Percentiles rank a stretch among this genome's conserved stretches.
phyloP scores from a whole-genome alignment of 35 echinoderm and acorn worm species.

The Lytechinus variegatus region DNA sequence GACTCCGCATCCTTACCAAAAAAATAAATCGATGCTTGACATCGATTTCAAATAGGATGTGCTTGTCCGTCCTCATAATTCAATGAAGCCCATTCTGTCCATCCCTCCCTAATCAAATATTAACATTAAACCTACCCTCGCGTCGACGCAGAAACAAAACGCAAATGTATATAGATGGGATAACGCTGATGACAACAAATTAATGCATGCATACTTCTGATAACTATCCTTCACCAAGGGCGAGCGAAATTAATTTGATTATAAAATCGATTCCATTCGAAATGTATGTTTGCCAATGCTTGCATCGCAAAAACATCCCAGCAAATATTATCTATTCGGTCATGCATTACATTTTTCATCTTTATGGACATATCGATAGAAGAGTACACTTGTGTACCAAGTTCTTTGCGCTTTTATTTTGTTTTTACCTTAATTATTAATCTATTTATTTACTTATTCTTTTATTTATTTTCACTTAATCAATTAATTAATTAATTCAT shows the following conservation, averaged over 20 bases:
- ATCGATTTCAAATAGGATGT: background rate
- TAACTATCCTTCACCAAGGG: background rate
- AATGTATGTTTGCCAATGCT: too few relatives aligned
- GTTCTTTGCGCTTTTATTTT: too few relatives aligned
- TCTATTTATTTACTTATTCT: too few relatives aligned
- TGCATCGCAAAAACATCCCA: background rate
- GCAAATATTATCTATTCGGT: background rate
- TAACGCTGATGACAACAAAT: background rate
- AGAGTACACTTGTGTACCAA: too few relatives aligned
- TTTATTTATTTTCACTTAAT: too few relatives aligned
- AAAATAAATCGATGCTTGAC: background rate
- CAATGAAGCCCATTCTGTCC: background rate
- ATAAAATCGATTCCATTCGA: background rate
- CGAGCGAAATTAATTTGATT: background rate
- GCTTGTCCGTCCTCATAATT: background rate
- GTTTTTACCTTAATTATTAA: too few relatives aligned
- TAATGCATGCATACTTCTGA: background rate
- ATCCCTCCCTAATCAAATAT: background rate
- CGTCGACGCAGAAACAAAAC: background rate
- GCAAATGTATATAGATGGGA: background rate
- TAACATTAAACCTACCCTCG: background rate
- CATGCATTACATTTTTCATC: background rate
- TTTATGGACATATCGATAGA: background rate
- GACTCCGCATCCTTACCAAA: too few relatives aligned
- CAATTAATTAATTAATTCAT: too few relatives aligned